Base-by-base conservation (phyloP, 2,113 vertebrate genomes). In the Centropus bengalensis region DNA sequence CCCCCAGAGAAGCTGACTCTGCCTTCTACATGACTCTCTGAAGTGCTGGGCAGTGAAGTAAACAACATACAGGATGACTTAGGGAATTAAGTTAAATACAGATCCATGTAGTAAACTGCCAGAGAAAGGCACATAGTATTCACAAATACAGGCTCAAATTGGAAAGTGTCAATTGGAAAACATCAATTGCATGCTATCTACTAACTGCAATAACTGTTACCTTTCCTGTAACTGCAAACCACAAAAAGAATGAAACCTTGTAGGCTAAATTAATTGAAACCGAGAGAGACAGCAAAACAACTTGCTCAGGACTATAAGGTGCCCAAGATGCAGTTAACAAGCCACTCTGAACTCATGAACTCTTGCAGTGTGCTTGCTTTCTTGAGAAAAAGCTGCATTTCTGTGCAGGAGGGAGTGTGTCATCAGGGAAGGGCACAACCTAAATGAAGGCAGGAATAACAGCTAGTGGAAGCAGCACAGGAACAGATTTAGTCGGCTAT, bases 11-110 rank as follows among this genome's bases (percentile, higher is more conserved):
- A 81, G 26, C 16, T 1, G 1, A 27, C 44, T 82, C 28, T 60
- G 7, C 22, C 20, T 85, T 91, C 70, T 22, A 62, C 12, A 3
- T 6, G 16, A 32, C 68, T 89, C 73, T 66, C 55, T 86, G 63
- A 76, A 82, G 59, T 42, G 17, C 36, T 60, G 74, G 68, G 38
- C 47, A 79, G 27, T 0, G 5, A 88, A 90, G 54, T 67, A 88
- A 93, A 70, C 54, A 89, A 40, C 1, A 0, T 7, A 4, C 2
- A 6, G 68, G 51, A 20, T 4, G 2, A 32, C 32, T 80, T 33
- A 77, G 58, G 28, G 44, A 54, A 77, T 86, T 51, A 73, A 91
- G 23, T 81, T 80, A 69, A 86, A 78, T 83, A 64, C 52, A 63
- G 0, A 0, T 16, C 86, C 63, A 23, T 8, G 6, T 45, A 76